Evolutionary conservation across 2,888 invertebrate species (phyloP).

Genomic region (Drosophila dives): DNA sequence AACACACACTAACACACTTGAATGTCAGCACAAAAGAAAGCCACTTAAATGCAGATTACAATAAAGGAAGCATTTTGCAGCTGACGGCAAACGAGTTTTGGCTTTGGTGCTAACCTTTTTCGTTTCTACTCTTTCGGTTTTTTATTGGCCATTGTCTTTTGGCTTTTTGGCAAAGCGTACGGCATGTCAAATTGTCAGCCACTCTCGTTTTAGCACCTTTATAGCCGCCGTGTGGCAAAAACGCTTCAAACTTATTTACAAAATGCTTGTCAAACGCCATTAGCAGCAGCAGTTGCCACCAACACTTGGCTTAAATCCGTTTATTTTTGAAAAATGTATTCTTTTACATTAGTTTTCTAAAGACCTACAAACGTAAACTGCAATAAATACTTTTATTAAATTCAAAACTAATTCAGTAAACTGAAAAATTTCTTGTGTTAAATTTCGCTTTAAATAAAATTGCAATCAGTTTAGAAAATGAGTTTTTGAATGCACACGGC

Average conservation of each 20-base stretch:
- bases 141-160: slow-evolving; percentile 60
- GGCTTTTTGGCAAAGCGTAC: slow-evolving; percentile 39
- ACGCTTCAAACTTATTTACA: slow-evolving; percentile 60
- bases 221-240: slow-evolving; percentile 63
- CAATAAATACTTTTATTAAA: neutral
- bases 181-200: slow-evolving; percentile 59
- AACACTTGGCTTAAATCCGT: neutral
- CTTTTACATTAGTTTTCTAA: neutral
- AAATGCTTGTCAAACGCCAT: slow-evolving; percentile 48
- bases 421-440: too few species aligned
- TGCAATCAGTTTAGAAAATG: neutral
- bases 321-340: neutral
- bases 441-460: too few species aligned
- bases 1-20: slow-evolving; percentile 8
- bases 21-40: slow-evolving; percentile 68
- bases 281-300: slow-evolving; percentile 33
- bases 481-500: slow-evolving; percentile 27
- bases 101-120: slow-evolving; percentile 34
- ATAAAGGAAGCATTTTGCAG: slow-evolving; percentile 69
- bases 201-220: slow-evolving; percentile 58
- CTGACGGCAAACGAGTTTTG: slow-evolving; percentile 63
- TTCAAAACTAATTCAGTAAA: too few species aligned
- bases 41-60: slow-evolving; percentile 80
- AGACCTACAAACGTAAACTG: neutral
- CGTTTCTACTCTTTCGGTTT: slow-evolving; percentile 15